Percentiles rank a stretch among this genome's conserved stretches.
These are phyloP conservation scores for Lasaia peninsularis DNA, from an alignment of 1,140 invertebrate species.

Conservation along the genomic window DNA sequence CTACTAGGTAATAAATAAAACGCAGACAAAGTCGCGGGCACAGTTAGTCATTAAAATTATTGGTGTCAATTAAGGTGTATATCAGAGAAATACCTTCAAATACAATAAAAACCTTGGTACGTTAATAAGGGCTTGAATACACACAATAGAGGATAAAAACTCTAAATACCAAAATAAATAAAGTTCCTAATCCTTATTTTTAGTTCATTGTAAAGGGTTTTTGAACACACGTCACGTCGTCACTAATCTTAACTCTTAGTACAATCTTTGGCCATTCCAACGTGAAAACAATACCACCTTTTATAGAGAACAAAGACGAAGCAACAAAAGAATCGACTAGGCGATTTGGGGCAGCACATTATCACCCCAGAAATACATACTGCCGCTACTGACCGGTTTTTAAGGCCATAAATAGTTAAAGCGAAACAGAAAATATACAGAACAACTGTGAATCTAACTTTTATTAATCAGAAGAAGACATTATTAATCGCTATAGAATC, in stretches of 20 bases:
- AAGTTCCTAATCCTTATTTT: constrained; percentile 1
- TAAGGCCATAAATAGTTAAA: neutral
- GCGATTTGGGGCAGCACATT: constrained; percentile 61
- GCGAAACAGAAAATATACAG: too few relatives aligned
- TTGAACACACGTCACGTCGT: constrained; percentile 60
- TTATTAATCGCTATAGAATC: too few relatives aligned
- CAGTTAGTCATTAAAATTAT: too few relatives aligned
- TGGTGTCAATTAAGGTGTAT: too few relatives aligned
- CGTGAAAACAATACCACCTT: constrained; percentile 71
- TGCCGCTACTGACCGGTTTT: constrained; percentile 18
- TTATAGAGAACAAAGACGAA: constrained; percentile 62
- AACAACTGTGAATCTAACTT: too few relatives aligned
- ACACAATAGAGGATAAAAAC: too few relatives aligned
- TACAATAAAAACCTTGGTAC: too few relatives aligned
- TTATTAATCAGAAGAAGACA: neutral
- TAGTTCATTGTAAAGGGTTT: constrained; percentile 9
- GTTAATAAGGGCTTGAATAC: too few relatives aligned
- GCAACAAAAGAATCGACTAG: constrained; percentile 64
- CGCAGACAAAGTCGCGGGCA: too few relatives aligned
- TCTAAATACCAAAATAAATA: neutral
- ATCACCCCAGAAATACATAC: constrained; percentile 48
- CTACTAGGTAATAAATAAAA: too few relatives aligned
- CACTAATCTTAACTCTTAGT: constrained; percentile 67
- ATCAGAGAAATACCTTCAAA: too few relatives aligned
- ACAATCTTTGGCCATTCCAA: constrained; percentile 58